These are phyloP conservation scores for Chelidonichthys spinosus DNA, from an alignment of 2,797 vertebrate species.

Conservation along the genomic window DNA sequence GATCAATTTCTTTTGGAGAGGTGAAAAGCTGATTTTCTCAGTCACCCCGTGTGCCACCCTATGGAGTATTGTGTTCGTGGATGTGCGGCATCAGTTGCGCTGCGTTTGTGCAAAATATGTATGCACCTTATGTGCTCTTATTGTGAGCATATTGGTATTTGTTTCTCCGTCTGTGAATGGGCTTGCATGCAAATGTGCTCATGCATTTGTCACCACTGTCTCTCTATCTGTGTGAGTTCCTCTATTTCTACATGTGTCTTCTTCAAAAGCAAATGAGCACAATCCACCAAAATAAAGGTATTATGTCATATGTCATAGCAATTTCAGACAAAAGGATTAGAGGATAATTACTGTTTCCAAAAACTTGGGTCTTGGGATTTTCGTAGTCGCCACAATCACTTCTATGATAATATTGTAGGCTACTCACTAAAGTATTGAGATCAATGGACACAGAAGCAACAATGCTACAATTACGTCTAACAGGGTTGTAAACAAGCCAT, in stretches of 20 bases:
- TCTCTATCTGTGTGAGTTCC: background rate
- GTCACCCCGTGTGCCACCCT: slow-evolving; percentile 20
- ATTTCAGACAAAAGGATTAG: background rate
- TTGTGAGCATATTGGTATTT: slow-evolving; percentile 38
- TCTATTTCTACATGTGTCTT: background rate
- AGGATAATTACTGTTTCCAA: background rate
- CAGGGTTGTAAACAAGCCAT: background rate
- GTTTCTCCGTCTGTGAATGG: slow-evolving; percentile 22
- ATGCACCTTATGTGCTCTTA: slow-evolving; percentile 9
- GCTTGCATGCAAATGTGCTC: slow-evolving; percentile 24
- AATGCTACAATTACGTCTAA: background rate
- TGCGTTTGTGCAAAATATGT: slow-evolving; percentile 3
- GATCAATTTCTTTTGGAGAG: slow-evolving; percentile 75
- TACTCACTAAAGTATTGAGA: background rate
- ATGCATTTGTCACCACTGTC: slow-evolving; percentile 2
- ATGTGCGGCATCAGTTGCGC: background rate
- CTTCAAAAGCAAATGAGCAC: background rate
- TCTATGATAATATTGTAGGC: background rate
- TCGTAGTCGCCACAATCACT: background rate
- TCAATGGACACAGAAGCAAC: background rate
- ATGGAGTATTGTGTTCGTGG: slow-evolving; percentile 5
- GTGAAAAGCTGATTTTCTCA: slow-evolving; percentile 49
- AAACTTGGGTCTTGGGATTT: background rate
- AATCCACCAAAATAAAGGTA: background rate
- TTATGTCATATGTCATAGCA: background rate